Conservation (phyloP, 2,113 vertebrate genomes). For the Capra hircus region DNA sequence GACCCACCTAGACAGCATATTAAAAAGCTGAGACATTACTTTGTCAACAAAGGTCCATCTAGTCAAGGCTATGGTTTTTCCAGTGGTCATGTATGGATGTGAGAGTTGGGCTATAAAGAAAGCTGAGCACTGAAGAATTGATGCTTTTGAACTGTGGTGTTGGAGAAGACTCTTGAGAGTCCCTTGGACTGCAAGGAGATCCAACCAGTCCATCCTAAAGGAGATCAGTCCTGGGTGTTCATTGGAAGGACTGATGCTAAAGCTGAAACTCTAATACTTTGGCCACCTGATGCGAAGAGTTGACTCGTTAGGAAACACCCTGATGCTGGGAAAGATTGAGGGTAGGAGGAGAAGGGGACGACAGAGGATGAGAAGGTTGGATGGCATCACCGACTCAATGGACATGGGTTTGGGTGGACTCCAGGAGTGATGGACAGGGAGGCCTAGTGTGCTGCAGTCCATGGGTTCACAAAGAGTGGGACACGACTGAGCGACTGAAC, state of each 20-base stretch:
- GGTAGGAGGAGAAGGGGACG: rapidly evolving
- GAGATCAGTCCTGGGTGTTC: background rate
- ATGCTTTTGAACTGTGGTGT: background rate
- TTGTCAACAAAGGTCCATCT: background rate
- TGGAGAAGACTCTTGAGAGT: background rate
- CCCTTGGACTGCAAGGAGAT: background rate
- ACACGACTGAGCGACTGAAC: background rate
- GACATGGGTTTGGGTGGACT: background rate
- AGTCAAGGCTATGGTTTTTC: background rate
- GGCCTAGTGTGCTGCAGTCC: background rate
- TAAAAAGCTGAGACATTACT: background rate
- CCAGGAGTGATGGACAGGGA: background rate
- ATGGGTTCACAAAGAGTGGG: background rate
- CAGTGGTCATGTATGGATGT: background rate
- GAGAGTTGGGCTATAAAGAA: background rate
- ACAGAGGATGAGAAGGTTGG: background rate
- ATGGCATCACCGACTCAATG: background rate
- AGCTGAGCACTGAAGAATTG: rapidly evolving
- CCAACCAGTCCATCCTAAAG: background rate
- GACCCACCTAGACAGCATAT: background rate
- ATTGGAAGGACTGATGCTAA: background rate
- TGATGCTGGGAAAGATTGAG: background rate
- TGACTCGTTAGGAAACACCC: background rate
- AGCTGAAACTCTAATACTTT: background rate
- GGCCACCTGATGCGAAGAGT: rapidly evolving